phyloP scores from a whole-genome alignment of 2,113 vertebrate genomes.

The Perognathus longimembris region DNA sequence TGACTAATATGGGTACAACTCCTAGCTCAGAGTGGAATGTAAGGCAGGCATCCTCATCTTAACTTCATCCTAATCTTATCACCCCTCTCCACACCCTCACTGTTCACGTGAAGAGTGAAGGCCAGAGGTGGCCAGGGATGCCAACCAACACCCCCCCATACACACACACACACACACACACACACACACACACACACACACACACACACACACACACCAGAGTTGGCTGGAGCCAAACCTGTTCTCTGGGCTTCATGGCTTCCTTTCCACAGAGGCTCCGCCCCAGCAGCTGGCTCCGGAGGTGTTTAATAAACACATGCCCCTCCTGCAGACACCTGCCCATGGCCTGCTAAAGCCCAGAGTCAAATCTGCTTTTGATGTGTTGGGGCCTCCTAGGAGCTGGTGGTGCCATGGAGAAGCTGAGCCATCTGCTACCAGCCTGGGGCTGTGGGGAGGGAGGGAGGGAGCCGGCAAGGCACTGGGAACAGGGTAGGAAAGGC shows the following conservation, averaged over 20 bases:
- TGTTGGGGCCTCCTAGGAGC: not conserved
- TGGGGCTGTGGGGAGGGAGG: conserved; percentile 32
- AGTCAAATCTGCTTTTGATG: conserved; percentile 59
- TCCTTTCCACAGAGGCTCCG: rapidly evolving
- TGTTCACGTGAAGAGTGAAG: not conserved
- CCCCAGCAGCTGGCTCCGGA: not conserved
- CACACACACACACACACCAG: not conserved
- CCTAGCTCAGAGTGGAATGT: not conserved
- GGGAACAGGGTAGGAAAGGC: conserved; percentile 1
- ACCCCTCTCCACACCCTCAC: not conserved
- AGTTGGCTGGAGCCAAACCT: not conserved
- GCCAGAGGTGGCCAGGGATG: not conserved
- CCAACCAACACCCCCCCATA: not conserved
- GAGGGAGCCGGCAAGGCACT: not conserved
- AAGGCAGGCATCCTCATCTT: not conserved
- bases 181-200: too few relatives aligned
- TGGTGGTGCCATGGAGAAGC: not conserved
- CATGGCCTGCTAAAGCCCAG: not conserved
- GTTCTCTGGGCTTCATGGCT: rapidly evolving
- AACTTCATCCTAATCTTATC: too few relatives aligned
- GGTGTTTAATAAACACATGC: conserved; percentile 65
- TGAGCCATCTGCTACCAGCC: conserved; percentile 71
- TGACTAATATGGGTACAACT: not conserved
- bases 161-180: too few relatives aligned
- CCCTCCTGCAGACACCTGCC: not conserved